Percentiles rank a stretch among this genome's conserved stretches.
Conservation (phyloP, 2,888 invertebrate species). For the Trichopria drosophilae region DNA sequence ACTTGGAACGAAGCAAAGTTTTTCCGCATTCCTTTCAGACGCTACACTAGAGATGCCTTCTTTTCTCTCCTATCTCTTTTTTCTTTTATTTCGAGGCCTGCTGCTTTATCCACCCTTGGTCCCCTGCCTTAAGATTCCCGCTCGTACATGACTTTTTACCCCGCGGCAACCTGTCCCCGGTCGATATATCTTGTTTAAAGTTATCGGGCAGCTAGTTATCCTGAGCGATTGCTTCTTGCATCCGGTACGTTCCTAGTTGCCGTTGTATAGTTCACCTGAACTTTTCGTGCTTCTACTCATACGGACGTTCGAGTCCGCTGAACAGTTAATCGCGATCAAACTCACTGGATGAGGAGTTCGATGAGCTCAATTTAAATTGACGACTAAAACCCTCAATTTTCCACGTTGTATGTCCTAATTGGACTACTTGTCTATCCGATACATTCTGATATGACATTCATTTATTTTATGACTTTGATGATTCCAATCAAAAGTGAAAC, state of each 20-base stretch:
- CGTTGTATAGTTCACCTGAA: neutral
- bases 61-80: conserved; percentile 29
- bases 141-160: conserved; percentile 12
- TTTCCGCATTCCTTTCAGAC: conserved; percentile 31
- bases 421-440: too few species aligned
- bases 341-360: too few species aligned
- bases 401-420: too few species aligned
- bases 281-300: neutral
- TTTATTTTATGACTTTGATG: too few species aligned
- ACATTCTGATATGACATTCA: too few species aligned
- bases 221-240: conserved; percentile 44
- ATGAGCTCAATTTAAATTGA: too few species aligned
- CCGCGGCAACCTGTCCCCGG: conserved; percentile 26
- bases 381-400: too few species aligned
- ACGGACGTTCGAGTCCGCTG: neutral
- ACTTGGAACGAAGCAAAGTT: conserved; percentile 34
- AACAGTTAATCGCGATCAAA: too few species aligned
- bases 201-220: conserved; percentile 47
- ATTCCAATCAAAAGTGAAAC: too few species aligned
- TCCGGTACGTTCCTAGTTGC: neutral
- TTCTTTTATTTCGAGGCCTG: too few species aligned
- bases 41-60: conserved; percentile 14
- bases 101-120: conserved; percentile 30
- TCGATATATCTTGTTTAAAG: conserved; percentile 48
- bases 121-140: conserved; percentile 28